Evolutionary conservation across 2,888 invertebrate genomes (phyloP), one percentile per base, ranked within the genome.

Genomic region (Anarsia innoxiella): DNA sequence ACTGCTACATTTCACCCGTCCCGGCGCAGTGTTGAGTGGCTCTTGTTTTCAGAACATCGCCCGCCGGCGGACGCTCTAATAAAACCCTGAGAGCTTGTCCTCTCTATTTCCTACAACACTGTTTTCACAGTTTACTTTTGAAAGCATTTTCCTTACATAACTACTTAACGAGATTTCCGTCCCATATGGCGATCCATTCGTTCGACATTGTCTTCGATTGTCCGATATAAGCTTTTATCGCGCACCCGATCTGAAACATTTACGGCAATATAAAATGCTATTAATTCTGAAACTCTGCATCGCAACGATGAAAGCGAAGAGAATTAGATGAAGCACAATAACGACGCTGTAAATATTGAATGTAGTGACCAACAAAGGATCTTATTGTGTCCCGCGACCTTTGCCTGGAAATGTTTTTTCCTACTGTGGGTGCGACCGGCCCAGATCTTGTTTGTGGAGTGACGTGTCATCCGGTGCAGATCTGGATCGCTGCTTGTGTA

Each of bases 401-500:
- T 45, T 51, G 47, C 45, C 46, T 39, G 47, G 48, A 48, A 51
- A 55, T 13, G 28, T 51, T 57, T 62, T 61, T 51, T 61, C 51
- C 50, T 37, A 40, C 42, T 42, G 37, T 38, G 46, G 50, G 51
- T 52, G 50, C 54, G 47, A 42, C 55, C 49, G 57, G 10, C 10
- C 15, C 2, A 13, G 30, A n/a, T n/a, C 15, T 6, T 15, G 48
- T 56, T 51, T 65, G 46, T 48, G 45, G 59, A 71, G 60, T 71
- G 72, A 63, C 69, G 54, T n/a, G n/a, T n/a, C n/a, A n/a, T n/a
- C n/a, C n/a, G n/a, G n/a, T n/a, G n/a, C n/a, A n/a, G n/a, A n/a
- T n/a, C n/a, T n/a, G n/a, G n/a, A n/a, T n/a, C n/a, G n/a, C n/a
- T n/a, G n/a, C n/a, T n/a, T n/a, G n/a, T n/a, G n/a, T n/a, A n/a